A percentile compares a stretch with the other conserved stretches of the same genome.
These are phyloP conservation scores for Zygogramma bicolorata DNA, from an alignment of 2,888 invertebrate species.

Conservation along the genomic window DNA sequence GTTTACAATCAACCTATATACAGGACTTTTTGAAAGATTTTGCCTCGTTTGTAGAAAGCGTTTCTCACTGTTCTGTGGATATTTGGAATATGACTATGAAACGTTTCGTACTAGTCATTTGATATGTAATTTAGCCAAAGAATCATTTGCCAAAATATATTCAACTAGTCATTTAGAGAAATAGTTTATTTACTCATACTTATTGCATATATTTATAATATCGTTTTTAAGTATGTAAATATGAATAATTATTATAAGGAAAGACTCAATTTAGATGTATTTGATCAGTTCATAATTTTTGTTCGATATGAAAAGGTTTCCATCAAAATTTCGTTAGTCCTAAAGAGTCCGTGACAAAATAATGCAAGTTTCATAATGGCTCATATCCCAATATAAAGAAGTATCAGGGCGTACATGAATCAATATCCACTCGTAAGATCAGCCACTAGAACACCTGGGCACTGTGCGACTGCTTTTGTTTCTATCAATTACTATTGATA, in stretches of 20 bases:
- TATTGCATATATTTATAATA: constrained; percentile 18
- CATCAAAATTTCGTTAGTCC: not conserved
- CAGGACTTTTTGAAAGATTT: not conserved
- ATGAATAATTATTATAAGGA: constrained; percentile 14
- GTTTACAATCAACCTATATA: too few species aligned
- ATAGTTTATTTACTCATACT: constrained; percentile 38
- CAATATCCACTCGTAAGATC: too few species aligned
- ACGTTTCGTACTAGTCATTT: constrained; percentile 50
- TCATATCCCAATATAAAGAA: too few species aligned
- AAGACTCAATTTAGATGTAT: not conserved
- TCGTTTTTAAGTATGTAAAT: constrained; percentile 16
- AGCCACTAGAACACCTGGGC: too few species aligned
- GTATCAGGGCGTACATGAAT: too few species aligned
- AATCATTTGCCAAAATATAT: constrained; percentile 50
- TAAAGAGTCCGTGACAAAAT: too few species aligned
- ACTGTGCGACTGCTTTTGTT: too few species aligned
- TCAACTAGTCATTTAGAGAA: constrained; percentile 44
- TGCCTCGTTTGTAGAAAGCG: not conserved
- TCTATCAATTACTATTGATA: too few species aligned
- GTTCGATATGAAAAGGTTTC: not conserved
- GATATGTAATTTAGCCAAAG: constrained; percentile 48
- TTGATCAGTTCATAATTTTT: not conserved
- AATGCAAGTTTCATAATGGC: too few species aligned
- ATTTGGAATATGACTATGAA: not conserved
- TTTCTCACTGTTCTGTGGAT: not conserved